phyloP scores from a whole-genome alignment of 2,797 vertebrate genomes.

The Adrianichthys oophorus region DNA sequence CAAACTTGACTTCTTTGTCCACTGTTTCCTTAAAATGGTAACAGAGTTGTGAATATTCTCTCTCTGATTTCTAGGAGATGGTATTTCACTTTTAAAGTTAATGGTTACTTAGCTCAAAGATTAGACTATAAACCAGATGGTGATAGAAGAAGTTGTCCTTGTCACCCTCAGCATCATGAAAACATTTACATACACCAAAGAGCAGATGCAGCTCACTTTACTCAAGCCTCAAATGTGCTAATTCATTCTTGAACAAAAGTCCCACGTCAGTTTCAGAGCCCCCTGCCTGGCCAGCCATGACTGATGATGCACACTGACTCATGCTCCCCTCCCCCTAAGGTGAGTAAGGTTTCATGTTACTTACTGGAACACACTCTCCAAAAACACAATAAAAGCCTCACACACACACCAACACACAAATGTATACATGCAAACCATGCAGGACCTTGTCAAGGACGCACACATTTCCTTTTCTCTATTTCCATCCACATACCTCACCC shows the following conservation, averaged over 20 bases:
- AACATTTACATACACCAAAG: slow-evolving; percentile 3
- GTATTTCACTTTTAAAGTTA: not conserved
- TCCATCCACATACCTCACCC: slow-evolving; percentile 29
- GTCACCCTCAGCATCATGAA: not conserved
- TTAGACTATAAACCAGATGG: too few relatives aligned
- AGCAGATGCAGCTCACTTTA: slow-evolving; percentile 1
- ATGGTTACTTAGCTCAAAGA: not conserved
- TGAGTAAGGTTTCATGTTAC: slow-evolving; percentile 79
- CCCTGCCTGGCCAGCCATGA: slow-evolving; percentile 68
- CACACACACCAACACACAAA: slow-evolving; percentile 31
- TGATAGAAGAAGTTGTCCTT: too few relatives aligned
- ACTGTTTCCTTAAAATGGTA: not conserved
- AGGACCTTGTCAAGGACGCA: slow-evolving; percentile 63
- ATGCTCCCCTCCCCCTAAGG: slow-evolving; percentile 71
- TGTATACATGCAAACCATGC: slow-evolving; percentile 43
- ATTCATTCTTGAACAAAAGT: slow-evolving; percentile 46
- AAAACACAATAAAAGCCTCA: slow-evolving; percentile 65
- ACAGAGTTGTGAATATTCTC: not conserved
- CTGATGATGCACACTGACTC: slow-evolving; percentile 83
- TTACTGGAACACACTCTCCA: slow-evolving; percentile 80
- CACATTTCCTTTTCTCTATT: slow-evolving; percentile 43
- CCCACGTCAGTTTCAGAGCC: slow-evolving; percentile 29
- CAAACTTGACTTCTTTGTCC: not conserved
- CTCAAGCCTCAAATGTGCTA: slow-evolving; percentile 13
- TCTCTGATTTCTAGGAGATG: not conserved